Conservation (phyloP, 2,113 vertebrate genomes). For the Eulacestoma nigropectus region DNA sequence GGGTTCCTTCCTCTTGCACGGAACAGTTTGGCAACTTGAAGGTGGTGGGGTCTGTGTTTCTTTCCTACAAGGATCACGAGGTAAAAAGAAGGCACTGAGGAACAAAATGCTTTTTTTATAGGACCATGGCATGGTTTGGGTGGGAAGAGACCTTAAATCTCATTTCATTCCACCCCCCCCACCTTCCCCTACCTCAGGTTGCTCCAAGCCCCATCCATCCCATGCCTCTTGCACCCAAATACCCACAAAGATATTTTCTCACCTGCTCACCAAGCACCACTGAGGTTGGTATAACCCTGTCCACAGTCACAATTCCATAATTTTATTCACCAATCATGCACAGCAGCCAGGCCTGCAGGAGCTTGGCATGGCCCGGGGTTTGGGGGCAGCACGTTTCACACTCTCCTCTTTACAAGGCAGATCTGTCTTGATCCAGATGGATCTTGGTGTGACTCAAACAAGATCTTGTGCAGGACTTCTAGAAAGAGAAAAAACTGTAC, state of each 20-base stretch:
- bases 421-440: not conserved
- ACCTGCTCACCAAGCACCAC: accelerated
- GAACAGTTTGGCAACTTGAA: not conserved
- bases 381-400: not conserved
- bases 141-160: not conserved
- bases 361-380: accelerated
- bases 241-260: not conserved
- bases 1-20: not conserved
- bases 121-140: not conserved
- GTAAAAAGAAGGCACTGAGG: not conserved
- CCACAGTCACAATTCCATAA: not conserved
- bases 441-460: not conserved
- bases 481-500: not conserved
- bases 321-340: not conserved
- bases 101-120: not conserved
- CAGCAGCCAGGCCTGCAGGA: not conserved
- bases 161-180: not conserved
- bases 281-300: not conserved
- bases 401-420: not conserved
- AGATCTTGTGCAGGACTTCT: not conserved
- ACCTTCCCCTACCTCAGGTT: not conserved
- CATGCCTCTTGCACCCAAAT: not conserved
- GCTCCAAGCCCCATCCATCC: not conserved
- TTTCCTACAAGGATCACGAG: accelerated
- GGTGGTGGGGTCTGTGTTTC: not conserved